Evolutionary conservation across 2,888 invertebrate species (phyloP).

Genomic region (Erebia epiphron): DNA sequence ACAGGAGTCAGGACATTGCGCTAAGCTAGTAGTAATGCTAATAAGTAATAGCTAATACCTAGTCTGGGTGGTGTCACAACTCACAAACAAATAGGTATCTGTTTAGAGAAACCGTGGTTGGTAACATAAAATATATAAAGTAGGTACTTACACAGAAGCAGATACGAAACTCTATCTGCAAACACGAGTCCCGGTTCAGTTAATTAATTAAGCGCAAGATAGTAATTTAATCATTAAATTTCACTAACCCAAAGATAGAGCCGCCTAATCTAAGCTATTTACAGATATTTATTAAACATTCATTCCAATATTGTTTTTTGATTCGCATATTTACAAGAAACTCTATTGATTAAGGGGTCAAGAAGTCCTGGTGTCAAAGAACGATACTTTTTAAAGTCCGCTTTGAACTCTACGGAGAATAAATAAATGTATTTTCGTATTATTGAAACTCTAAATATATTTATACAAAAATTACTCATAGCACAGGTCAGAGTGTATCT

Average conservation of each 20-base stretch:
- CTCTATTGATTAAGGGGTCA: conserved; percentile 10
- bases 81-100: no score
- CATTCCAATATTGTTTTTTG: conserved; percentile 3
- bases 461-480: no score
- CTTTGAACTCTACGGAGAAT: background rate
- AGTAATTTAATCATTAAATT: conserved; percentile 15
- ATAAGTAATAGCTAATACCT: no score
- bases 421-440: background rate
- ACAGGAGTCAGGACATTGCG: no score
- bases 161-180: background rate
- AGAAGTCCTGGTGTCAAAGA: conserved; percentile 13
- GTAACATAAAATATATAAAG: background rate
- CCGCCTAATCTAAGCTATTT: conserved; percentile 8
- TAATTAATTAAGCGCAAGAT: conserved; percentile 16
- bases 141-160: background rate
- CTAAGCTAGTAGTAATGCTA: no score
- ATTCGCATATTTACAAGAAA: conserved; percentile 10
- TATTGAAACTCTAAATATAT: background rate
- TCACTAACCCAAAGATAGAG: conserved; percentile 13
- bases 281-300: conserved; percentile 3
- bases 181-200: conserved; percentile 6
- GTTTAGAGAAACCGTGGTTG: background rate
- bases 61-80: no score
- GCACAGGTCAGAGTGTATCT: no score
- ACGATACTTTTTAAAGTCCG: conserved; percentile 4